Evolutionary conservation across 2,888 invertebrate species (phyloP).

Genomic region (Galeruca laticollis): DNA sequence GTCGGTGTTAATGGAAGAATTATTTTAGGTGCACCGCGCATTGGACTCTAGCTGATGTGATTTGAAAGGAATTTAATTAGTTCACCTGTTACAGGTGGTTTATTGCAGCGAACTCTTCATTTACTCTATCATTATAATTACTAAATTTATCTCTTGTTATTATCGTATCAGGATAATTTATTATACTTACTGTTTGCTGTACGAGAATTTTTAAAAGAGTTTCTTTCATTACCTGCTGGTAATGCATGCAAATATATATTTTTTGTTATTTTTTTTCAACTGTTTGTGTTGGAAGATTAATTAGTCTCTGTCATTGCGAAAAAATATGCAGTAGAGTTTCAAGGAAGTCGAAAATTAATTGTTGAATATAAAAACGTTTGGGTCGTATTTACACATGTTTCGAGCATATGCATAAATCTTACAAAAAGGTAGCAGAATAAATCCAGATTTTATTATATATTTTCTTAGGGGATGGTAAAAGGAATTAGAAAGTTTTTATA

Average conservation of each 20-base stretch:
- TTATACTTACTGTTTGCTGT: constrained; percentile 17
- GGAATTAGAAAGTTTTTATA: too few species aligned
- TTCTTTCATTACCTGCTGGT: constrained; percentile 22
- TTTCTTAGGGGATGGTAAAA: too few species aligned
- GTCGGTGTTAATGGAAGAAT: constrained; percentile 36
- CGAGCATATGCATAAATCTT: too few species aligned
- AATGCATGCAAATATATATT: constrained; percentile 19
- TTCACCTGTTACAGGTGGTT: constrained; percentile 39
- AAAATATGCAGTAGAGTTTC: background rate
- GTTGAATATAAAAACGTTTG: background rate
- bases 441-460: too few species aligned
- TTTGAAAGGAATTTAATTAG: constrained; percentile 39
- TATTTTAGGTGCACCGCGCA: constrained; percentile 33
- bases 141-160: constrained; percentile 33
- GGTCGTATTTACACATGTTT: background rate
- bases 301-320: background rate
- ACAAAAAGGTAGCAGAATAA: too few species aligned
- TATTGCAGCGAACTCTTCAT: constrained; percentile 35
- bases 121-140: constrained; percentile 38
- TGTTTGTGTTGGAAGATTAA: constrained; percentile 1
- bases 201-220: constrained; percentile 15
- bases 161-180: constrained; percentile 16
- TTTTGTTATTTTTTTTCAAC: constrained; percentile 3
- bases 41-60: constrained; percentile 31
- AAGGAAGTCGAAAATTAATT: background rate